Evolutionary conservation across 2,113 vertebrate species (phyloP).

Genomic region (Stigmatopora argus): DNA sequence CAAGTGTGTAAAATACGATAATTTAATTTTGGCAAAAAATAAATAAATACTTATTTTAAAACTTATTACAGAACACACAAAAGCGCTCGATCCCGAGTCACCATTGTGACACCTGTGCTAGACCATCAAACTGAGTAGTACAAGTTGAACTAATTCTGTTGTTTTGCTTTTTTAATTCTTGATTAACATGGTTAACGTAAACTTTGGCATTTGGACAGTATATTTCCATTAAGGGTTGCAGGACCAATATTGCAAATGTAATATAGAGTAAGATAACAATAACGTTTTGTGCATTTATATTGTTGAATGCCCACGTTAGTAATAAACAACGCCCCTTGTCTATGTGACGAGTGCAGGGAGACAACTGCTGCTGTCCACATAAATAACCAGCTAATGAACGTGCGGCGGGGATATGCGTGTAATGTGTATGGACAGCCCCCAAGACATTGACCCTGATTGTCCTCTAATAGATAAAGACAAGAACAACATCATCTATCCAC

Average conservation of each 20-base stretch:
- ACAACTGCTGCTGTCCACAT: constrained; percentile 39
- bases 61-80: too few species aligned
- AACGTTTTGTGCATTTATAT: background rate
- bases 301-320: constrained; percentile 1
- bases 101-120: too few species aligned
- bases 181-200: too few species aligned
- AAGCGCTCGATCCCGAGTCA: too few species aligned
- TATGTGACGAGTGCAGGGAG: constrained; percentile 20
- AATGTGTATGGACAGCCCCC: constrained; percentile 45
- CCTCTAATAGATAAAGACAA: constrained; percentile 57
- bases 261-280: too few species aligned
- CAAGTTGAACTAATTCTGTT: too few species aligned
- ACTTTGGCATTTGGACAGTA: background rate
- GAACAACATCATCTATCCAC: constrained; percentile 23
- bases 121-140: too few species aligned
- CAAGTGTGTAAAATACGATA: too few species aligned
- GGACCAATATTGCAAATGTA: background rate
- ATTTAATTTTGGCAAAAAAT: too few species aligned
- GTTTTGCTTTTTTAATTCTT: background rate
- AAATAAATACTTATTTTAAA: too few species aligned
- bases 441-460: constrained; percentile 53
- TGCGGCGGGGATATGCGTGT: constrained; percentile 42
- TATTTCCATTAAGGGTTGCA: background rate
- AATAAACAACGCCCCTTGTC: constrained; percentile 5
- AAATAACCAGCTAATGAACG: constrained; percentile 47